Conservation (phyloP, 2,113 vertebrate genomes). For the Rhombomys opimus region DNA sequence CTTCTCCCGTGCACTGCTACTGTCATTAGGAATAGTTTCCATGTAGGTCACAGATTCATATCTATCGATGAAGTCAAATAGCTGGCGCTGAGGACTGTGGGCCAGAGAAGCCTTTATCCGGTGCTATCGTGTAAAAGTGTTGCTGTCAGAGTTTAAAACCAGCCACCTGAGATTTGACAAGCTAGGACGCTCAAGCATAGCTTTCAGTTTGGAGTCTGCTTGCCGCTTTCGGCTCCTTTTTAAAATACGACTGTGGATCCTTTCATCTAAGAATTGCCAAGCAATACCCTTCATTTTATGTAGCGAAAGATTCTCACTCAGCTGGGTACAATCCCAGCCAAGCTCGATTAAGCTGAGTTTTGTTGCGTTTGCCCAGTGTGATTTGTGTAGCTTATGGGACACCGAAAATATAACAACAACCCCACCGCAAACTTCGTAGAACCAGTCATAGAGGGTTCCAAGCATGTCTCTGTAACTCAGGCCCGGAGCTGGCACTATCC, state of each 20-base stretch:
- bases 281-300: not conserved
- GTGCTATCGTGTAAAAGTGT: not conserved
- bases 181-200: not conserved
- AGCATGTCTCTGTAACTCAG: constrained; percentile 31
- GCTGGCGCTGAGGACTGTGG: not conserved
- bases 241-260: not conserved
- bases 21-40: constrained; percentile 58
- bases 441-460: not conserved
- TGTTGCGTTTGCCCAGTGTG: not conserved
- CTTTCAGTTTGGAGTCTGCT: constrained; percentile 40
- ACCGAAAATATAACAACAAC: not conserved
- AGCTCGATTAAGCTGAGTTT: not conserved
- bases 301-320: constrained; percentile 6
- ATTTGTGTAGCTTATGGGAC: not conserved
- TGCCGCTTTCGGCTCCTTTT: constrained; percentile 8
- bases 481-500: not conserved
- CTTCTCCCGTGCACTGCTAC: not conserved
- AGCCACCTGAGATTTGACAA: constrained; percentile 16
- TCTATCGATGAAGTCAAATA: constrained; percentile 46
- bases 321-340: not conserved
- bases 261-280: constrained; percentile 12
- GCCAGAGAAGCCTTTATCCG: not conserved
- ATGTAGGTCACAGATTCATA: constrained; percentile 72
- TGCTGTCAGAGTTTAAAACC: constrained; percentile 43
- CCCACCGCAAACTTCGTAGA: not conserved